A percentile compares a stretch with the other conserved stretches of the same genome.
Evolutionary conservation across 2,888 invertebrate genomes (phyloP).

Genomic region (Molorchus minor): DNA sequence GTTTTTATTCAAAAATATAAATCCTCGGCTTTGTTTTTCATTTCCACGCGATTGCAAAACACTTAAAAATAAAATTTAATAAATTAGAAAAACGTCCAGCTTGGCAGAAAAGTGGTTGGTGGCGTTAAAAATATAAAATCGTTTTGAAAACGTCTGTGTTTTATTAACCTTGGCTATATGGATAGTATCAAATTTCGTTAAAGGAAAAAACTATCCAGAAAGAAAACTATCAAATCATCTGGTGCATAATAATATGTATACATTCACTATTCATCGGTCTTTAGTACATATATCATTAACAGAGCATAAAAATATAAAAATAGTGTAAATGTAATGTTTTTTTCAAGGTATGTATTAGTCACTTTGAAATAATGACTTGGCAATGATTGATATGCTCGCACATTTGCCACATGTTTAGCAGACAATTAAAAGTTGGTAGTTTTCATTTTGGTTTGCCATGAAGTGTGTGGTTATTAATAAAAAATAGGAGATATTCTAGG

Average conservation of each 20-base stretch:
- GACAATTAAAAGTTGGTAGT: conserved; percentile 1
- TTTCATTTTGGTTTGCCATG: not conserved
- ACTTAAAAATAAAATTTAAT: conserved; percentile 14
- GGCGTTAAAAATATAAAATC: conserved; percentile 22
- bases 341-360: conserved; percentile 1
- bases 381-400: conserved; percentile 6
- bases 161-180: conserved; percentile 15
- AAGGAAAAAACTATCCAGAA: not conserved
- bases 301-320: not conserved
- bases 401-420: conserved; percentile 8
- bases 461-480: conserved; percentile 7
- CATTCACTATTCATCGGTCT: not conserved
- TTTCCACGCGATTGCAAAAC: conserved; percentile 15
- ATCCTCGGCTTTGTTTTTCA: conserved; percentile 17
- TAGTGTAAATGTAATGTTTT: not conserved
- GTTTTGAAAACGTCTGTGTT: conserved; percentile 8
- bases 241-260: not conserved
- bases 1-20: conserved; percentile 12
- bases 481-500: no score
- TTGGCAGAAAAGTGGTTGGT: conserved; percentile 20
- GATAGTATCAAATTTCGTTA: conserved; percentile 5
- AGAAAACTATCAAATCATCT: not conserved
- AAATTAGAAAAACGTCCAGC: conserved; percentile 27
- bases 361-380: conserved; percentile 3
- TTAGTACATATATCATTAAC: not conserved